phyloP scores from a whole-genome alignment of 2,888 invertebrate species.

The Apantesis nais region DNA sequence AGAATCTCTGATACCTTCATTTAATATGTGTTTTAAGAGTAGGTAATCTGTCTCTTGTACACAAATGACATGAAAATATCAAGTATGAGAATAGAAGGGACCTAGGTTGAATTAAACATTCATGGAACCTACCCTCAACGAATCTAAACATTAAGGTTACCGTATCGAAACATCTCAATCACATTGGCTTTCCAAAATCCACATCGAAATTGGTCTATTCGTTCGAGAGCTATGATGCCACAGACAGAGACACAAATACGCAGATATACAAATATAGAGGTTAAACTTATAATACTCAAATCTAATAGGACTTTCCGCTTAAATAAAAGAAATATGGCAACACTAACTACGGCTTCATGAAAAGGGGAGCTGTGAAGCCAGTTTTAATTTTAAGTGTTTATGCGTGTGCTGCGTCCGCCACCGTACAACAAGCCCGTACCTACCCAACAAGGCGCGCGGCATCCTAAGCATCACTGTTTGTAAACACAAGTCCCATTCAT shows the following conservation, averaged over 20 bases:
- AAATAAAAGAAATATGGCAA: constrained; percentile 23
- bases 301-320: constrained; percentile 31
- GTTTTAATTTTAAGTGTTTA: constrained; percentile 72
- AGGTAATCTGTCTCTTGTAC: not conserved
- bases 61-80: not conserved
- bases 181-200: too few species aligned
- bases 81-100: not conserved
- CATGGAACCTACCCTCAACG: too few species aligned
- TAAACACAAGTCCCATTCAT: constrained; percentile 77
- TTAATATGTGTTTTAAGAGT: not conserved
- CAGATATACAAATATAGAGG: not conserved
- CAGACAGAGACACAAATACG: too few species aligned
- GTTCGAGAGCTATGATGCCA: too few species aligned
- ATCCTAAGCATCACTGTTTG: constrained; percentile 76
- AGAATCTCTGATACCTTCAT: not conserved
- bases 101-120: too few species aligned
- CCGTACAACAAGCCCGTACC: constrained; percentile 18
- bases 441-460: constrained; percentile 9
- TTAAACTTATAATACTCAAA: too few species aligned
- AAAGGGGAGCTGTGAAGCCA: constrained; percentile 50
- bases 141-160: too few species aligned
- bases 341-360: constrained; percentile 32
- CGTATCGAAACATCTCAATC: too few species aligned
- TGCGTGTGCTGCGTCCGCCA: constrained; percentile 58
- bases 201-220: too few species aligned